Evolutionary conservation across 2,888 invertebrate genomes (phyloP).

Genomic region (Phaonia tiefii): DNA sequence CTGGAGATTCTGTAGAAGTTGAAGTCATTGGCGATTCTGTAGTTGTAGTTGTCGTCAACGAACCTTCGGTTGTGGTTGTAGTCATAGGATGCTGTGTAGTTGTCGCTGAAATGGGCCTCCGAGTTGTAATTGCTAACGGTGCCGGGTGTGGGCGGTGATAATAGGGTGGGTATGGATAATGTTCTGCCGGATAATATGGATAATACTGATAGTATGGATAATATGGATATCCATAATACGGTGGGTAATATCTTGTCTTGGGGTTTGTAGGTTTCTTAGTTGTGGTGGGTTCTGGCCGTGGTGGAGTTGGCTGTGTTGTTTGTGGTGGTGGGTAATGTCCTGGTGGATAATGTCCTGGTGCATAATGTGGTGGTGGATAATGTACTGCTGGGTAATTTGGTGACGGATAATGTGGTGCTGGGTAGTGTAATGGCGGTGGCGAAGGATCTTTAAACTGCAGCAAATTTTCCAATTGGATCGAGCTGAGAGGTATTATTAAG

Average conservation of each 20-base stretch:
- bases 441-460: neutral
- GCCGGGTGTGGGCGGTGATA: too few relatives aligned
- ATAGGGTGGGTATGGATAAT: neutral
- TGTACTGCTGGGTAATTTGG: neutral
- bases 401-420: neutral
- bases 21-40: too few relatives aligned
- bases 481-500: neutral
- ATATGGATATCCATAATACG: slow-evolving; percentile 27
- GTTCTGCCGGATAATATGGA: slow-evolving; percentile 2
- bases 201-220: neutral
- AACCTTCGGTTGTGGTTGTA: neutral
- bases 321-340: neutral
- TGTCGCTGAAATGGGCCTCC: neutral
- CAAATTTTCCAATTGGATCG: neutral
- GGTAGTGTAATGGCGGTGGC: too few relatives aligned
- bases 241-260: slow-evolving; percentile 17
- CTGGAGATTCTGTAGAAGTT: too few relatives aligned
- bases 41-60: too few relatives aligned
- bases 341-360: neutral
- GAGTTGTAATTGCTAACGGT: neutral
- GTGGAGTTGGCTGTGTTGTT: too few relatives aligned
- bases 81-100: neutral
- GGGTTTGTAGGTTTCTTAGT: neutral
- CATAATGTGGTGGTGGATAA: too few relatives aligned
- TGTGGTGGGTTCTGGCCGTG: neutral